Base-by-base conservation (phyloP, 2,797 vertebrate species). In the Poecilia gillii region DNA sequence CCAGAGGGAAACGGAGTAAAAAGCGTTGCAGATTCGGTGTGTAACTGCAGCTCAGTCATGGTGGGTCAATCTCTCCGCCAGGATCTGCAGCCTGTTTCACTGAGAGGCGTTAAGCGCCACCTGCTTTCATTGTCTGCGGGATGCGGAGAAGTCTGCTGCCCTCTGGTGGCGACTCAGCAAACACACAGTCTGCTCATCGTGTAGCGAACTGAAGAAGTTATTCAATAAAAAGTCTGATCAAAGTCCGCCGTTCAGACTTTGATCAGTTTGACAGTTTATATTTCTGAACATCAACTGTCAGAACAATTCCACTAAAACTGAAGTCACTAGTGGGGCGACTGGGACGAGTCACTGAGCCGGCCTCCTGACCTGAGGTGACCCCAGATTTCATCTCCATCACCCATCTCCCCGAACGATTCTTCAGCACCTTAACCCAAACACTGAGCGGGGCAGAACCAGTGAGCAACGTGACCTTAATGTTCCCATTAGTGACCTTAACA, bases 61-160 rank as follows among this genome's bases (percentile, higher is more conserved):
- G 2, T 31, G 64, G 6, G 6, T 77, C 28, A 20, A 64, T 68
- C 31, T 31, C 13, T 20, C 28, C 11, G 59, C 55, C 25, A 36
- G 55, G 12, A 16, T n/a, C 28, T 25, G 3, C 28, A 49, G n/a
- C 31, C 45, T 12, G 16, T 49, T 51, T 73, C 18, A 23, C 47
- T 51, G 9, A 23, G 14, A 47, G n/a, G 62, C 2, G 16, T 45
- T n/a, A 71, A 28, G n/a, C 0, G 4, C 25, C 74, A n/a, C 5
- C 6, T 3, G 18, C 4, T n/a, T n/a, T 39, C 7, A 2, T 3
- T 39, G 7, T 13, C 3, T 25, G 20, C 28, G 28, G 51, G 46
- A 49, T 23, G 13, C 8, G 25, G 83, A 51, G 31, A 16, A 18
- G 28, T 84, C 73, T 89, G 82, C 85, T 87, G 79, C 6, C 87